Evolutionary conservation across 2,888 invertebrate genomes (phyloP).

Genomic region (Odontocolon sp.): DNA sequence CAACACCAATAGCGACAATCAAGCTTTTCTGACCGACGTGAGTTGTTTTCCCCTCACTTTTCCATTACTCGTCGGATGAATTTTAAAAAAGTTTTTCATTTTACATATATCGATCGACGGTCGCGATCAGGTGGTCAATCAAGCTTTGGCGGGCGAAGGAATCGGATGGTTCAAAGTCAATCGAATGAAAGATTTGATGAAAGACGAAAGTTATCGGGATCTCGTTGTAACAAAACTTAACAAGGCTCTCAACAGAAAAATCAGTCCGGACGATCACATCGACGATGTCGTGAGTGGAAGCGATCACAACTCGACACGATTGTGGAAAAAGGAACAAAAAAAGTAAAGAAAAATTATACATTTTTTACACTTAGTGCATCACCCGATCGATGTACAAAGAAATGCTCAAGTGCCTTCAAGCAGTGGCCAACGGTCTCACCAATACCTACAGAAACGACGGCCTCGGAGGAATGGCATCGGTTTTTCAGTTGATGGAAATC

Average conservation of each 20-base stretch:
- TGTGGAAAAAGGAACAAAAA: not conserved
- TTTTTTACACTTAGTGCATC: slow-evolving; percentile 87
- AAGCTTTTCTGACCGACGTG: slow-evolving; percentile 95
- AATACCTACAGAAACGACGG: slow-evolving; percentile 96
- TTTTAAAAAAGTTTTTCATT: not conserved
- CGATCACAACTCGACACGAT: no score
- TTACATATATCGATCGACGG: not conserved
- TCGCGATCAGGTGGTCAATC: slow-evolving; percentile 86
- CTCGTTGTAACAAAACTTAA: slow-evolving; percentile 97
- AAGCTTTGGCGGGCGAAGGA: slow-evolving; percentile 94
- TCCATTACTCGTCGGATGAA: not conserved
- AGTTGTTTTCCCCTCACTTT: slow-evolving; percentile 75
- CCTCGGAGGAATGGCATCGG: slow-evolving; percentile 98
- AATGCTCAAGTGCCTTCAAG: slow-evolving; percentile 95
- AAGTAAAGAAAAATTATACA: no score
- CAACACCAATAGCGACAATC: slow-evolving; percentile 93
- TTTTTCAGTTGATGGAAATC: slow-evolving; percentile 98
- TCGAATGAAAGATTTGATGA: slow-evolving; percentile 96
- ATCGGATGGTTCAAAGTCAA: slow-evolving; percentile 98
- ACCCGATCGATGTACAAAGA: slow-evolving; percentile 97
- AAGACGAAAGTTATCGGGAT: slow-evolving; percentile 98
- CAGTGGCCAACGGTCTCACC: slow-evolving; percentile 94
- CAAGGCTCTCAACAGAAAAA: slow-evolving; percentile 94
- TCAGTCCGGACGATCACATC: slow-evolving; percentile 97
- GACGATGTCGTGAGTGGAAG: slow-evolving; percentile 97